phyloP scores from a whole-genome alignment of 2,888 invertebrate species.

The Brachyptera putata region DNA sequence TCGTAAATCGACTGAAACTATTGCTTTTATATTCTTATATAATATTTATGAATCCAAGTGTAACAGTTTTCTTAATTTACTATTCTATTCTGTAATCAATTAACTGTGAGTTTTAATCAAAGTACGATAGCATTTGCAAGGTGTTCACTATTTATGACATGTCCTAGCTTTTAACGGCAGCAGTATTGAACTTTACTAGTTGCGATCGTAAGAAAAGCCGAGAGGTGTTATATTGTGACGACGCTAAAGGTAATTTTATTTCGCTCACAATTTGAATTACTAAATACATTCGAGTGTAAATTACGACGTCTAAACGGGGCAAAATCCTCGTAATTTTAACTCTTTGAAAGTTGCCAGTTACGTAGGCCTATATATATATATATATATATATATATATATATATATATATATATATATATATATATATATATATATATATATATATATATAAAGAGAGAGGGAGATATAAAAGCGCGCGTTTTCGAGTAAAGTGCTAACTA shows the following conservation, averaged over 20 bases:
- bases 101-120: too few species aligned
- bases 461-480: not conserved
- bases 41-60: too few species aligned
- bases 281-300: conserved; percentile 27
- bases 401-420: too few species aligned
- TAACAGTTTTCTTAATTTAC: too few species aligned
- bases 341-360: conserved; percentile 15
- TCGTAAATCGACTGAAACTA: too few species aligned
- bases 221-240: conserved; percentile 14
- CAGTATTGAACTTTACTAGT: conserved; percentile 4
- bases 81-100: too few species aligned
- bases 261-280: conserved; percentile 26
- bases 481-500: not conserved
- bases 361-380: too few species aligned
- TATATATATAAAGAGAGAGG: too few species aligned
- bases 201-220: conserved; percentile 6
- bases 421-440: too few species aligned
- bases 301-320: conserved; percentile 26
- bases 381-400: too few species aligned
- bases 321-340: conserved; percentile 22
- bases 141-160: conserved; percentile 8
- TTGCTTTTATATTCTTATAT: too few species aligned
- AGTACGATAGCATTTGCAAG: too few species aligned
- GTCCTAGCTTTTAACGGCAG: not conserved
- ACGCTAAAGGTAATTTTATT: conserved; percentile 23